Conservation (phyloP, 2,797 vertebrate genomes). For the Epinephelus awoara region DNA sequence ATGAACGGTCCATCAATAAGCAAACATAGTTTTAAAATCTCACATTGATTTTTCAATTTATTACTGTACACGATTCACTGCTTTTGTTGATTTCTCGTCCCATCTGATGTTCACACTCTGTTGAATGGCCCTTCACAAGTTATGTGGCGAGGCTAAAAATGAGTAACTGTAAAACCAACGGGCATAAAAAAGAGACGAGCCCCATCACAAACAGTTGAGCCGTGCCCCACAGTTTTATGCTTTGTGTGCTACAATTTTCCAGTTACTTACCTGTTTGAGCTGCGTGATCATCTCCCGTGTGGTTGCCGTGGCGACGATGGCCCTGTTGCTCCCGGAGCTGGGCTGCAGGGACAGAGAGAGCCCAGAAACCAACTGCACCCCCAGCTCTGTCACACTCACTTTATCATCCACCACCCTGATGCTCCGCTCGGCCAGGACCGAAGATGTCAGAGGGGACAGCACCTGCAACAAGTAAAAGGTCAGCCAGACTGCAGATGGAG, state of each 20-base stretch:
- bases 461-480: constrained; percentile 82
- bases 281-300: constrained; percentile 89
- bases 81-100: not conserved
- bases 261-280: constrained; percentile 88
- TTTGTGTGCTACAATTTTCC: constrained; percentile 55
- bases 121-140: not conserved
- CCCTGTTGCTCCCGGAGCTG: constrained; percentile 89
- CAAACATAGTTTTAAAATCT: not conserved
- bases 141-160: constrained; percentile 15
- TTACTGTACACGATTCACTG: not conserved
- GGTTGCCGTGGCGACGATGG: constrained; percentile 89
- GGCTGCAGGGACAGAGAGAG: constrained; percentile 91
- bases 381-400: constrained; percentile 92
- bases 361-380: constrained; percentile 92
- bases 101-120: constrained; percentile 1
- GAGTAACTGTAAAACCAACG: constrained; percentile 18
- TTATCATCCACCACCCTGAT: constrained; percentile 93
- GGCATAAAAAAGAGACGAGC: constrained; percentile 34
- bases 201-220: constrained; percentile 11
- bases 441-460: constrained; percentile 90
- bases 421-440: constrained; percentile 90
- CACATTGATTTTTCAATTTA: not conserved
- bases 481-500: constrained; percentile 6
- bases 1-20: not conserved
- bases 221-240: constrained; percentile 17